Evolutionary conservation across 2,113 vertebrate genomes (phyloP).

Genomic region (Serilophus lunatus): DNA sequence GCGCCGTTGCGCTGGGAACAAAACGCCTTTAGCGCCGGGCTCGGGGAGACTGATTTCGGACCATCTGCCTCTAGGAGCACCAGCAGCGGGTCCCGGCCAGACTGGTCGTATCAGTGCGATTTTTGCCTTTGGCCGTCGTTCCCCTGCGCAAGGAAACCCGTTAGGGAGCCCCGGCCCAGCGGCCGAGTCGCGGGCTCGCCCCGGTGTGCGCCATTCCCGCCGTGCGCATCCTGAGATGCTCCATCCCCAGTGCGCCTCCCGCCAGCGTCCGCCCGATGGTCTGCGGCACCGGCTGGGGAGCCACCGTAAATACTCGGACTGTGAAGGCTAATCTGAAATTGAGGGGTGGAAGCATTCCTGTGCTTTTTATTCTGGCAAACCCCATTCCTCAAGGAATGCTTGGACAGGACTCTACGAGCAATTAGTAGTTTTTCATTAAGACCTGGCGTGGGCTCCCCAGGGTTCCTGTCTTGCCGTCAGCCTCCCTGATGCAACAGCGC

Average conservation of each 20-base stretch:
- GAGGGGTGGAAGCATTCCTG: neutral
- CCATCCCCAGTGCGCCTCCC: neutral
- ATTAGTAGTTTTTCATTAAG: neutral
- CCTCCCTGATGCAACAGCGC: neutral
- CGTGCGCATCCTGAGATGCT: neutral
- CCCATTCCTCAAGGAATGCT: neutral
- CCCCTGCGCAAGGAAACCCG: neutral
- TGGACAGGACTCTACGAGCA: neutral
- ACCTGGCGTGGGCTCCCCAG: neutral
- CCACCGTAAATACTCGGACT: neutral
- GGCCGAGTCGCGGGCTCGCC: neutral
- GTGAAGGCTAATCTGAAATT: neutral
- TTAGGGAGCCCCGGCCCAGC: neutral
- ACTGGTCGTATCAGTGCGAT: accelerated
- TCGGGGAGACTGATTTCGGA: neutral
- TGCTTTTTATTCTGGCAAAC: neutral
- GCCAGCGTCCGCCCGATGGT: neutral
- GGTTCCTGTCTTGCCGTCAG: neutral
- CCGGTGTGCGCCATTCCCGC: neutral
- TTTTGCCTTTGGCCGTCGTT: too few relatives aligned
- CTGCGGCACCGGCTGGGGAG: neutral
- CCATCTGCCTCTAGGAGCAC: accelerated
- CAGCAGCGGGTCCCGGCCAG: neutral
- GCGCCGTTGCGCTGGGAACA: neutral
- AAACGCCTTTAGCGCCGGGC: neutral